These are phyloP conservation scores for Podilymbus podiceps DNA, from an alignment of 2,113 vertebrate species.

Conservation along the genomic window DNA sequence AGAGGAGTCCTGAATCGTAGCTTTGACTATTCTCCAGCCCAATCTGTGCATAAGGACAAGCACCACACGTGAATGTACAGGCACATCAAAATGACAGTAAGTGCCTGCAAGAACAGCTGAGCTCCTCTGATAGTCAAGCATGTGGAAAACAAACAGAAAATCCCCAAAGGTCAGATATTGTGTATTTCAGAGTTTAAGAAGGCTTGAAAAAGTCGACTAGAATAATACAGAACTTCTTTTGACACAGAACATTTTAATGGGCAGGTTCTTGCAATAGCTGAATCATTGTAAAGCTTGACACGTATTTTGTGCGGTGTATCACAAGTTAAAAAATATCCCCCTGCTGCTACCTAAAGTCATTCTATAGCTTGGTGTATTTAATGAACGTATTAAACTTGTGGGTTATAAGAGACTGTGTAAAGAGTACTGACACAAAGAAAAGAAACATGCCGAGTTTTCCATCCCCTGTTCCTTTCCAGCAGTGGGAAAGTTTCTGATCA, in stretches of 20 bases:
- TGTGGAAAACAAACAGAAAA: background rate
- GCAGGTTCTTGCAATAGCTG: background rate
- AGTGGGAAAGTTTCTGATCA: background rate
- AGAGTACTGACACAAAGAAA: background rate
- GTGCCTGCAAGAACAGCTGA: background rate
- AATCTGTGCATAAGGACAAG: background rate
- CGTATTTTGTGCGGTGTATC: background rate
- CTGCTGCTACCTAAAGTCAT: background rate
- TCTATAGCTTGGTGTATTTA: background rate
- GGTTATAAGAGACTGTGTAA: background rate
- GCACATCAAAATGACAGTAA: background rate
- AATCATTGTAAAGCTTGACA: background rate
- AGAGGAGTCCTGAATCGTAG: background rate
- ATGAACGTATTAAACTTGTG: background rate
- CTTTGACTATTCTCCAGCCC: background rate
- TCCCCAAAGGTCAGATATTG: background rate
- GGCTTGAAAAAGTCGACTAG: background rate
- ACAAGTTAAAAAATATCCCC: background rate
- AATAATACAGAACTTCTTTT: background rate
- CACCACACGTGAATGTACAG: background rate
- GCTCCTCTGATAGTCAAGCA: background rate
- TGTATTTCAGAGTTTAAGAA: background rate
- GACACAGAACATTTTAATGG: background rate
- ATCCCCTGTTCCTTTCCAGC: background rate
- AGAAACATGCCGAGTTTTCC: background rate